Evolutionary conservation across 2,888 invertebrate species (phyloP).

Genomic region (Lithodes maja): DNA sequence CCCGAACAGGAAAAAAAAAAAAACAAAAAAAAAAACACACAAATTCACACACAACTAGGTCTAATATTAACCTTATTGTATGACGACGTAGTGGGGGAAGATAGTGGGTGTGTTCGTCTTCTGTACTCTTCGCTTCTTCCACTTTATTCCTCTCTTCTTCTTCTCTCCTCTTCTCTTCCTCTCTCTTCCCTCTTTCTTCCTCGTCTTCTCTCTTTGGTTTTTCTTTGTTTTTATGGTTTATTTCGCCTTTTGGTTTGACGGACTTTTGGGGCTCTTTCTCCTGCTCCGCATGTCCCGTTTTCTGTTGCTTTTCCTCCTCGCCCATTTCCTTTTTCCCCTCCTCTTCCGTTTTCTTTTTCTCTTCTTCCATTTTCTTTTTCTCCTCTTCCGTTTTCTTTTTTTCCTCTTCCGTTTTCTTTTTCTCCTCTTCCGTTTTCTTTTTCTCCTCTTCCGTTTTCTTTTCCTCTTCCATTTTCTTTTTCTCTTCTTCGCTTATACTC

Average conservation of each 20-base stretch:
- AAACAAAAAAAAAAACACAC: no score
- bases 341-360: neutral
- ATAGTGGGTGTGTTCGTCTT: neutral
- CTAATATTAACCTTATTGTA: neutral
- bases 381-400: neutral
- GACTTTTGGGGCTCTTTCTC: neutral
- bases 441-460: neutral
- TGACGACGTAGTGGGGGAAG: conserved; percentile 12
- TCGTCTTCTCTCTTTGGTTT: neutral
- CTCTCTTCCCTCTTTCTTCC: neutral
- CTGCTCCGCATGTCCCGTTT: neutral
- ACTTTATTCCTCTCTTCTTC: neutral
- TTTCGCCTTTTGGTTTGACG: neutral
- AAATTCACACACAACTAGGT: no score
- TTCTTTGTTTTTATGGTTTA: neutral
- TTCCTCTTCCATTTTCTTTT: neutral
- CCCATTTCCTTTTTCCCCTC: neutral
- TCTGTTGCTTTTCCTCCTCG: neutral
- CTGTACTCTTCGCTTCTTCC: neutral
- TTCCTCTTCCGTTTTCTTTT: neutral
- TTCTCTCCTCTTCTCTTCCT: neutral
- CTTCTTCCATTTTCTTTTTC: neutral
- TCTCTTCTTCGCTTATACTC: neutral
- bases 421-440: neutral
- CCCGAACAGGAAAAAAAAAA: no score